These are phyloP conservation scores for Alcis repandata DNA, from an alignment of 2,888 invertebrate species.

Conservation along the genomic window DNA sequence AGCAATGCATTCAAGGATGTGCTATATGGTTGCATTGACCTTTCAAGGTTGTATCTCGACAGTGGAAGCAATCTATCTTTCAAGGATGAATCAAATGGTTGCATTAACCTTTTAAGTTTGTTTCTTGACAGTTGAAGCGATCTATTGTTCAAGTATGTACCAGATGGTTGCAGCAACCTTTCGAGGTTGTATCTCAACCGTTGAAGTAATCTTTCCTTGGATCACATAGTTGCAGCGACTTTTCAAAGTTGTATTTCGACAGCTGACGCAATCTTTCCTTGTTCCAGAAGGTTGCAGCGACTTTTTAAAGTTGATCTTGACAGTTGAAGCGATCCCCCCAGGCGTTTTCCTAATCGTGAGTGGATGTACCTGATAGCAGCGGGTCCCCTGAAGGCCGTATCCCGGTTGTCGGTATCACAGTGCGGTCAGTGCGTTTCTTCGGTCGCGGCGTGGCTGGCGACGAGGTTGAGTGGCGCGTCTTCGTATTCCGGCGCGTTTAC, in stretches of 20 bases:
- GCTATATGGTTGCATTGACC: neutral
- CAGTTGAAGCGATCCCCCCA: conserved; percentile 13
- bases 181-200: neutral
- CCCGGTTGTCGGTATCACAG: conserved; percentile 55
- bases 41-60: neutral
- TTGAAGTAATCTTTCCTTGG: neutral
- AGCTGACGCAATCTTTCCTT: neutral
- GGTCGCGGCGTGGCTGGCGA: conserved; percentile 89
- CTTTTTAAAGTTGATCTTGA: conserved; percentile 6
- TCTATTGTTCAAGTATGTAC: neutral
- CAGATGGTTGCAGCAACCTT: neutral
- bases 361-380: conserved; percentile 2
- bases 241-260: neutral
- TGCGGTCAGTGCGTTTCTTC: conserved; percentile 85
- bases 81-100: neutral
- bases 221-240: neutral
- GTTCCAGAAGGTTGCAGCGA: neutral
- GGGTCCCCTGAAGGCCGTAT: conserved; percentile 9
- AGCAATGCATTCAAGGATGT: neutral
- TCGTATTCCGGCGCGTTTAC: conserved; percentile 78
- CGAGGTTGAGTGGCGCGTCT: conserved; percentile 90
- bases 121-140: neutral
- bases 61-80: neutral
- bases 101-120: neutral
- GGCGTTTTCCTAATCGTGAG: neutral